phyloP scores from a whole-genome alignment of 1,140 invertebrate species.

The Saxidomus purpurata region DNA sequence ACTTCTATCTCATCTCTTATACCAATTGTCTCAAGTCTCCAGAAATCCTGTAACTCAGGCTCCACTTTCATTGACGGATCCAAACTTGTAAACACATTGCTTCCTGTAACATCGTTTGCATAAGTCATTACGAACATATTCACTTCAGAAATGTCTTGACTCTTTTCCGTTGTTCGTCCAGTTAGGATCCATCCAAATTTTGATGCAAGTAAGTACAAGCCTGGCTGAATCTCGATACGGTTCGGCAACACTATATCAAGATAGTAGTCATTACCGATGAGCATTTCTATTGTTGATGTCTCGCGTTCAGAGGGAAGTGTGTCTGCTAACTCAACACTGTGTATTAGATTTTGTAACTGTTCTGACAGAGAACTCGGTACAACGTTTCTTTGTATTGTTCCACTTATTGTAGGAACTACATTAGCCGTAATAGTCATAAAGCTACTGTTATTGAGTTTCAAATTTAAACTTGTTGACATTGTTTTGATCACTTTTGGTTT shows the following conservation, averaged over 20 bases:
- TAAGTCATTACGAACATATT: conserved; percentile 51
- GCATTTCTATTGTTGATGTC: neutral
- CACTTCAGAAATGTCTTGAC: neutral
- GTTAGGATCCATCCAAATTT: neutral
- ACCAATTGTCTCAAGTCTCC: conserved; percentile 29
- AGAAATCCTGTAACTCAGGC: conserved; percentile 20
- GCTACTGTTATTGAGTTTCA: neutral
- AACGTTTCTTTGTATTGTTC: neutral
- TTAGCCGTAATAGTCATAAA: conserved; percentile 25
- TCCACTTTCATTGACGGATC: neutral
- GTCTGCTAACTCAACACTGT: conserved; percentile 5
- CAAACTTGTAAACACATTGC: neutral
- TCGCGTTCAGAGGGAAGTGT: neutral
- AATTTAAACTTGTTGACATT: neutral
- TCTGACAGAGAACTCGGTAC: neutral
- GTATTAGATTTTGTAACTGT: neutral
- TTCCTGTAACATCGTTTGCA: neutral
- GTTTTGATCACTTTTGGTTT: conserved; percentile 24
- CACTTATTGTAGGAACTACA: conserved; percentile 28
- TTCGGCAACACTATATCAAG: neutral
- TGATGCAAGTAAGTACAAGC: conserved; percentile 1
- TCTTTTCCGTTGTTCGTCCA: neutral
- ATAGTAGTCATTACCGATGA: conserved; percentile 16
- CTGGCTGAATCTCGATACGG: neutral
- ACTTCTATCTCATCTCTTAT: neutral